Evolutionary conservation across 2,797 vertebrate genomes (phyloP), one percentile per base, ranked within the genome.

Genomic region (Gymnodraco acuticeps): DNA sequence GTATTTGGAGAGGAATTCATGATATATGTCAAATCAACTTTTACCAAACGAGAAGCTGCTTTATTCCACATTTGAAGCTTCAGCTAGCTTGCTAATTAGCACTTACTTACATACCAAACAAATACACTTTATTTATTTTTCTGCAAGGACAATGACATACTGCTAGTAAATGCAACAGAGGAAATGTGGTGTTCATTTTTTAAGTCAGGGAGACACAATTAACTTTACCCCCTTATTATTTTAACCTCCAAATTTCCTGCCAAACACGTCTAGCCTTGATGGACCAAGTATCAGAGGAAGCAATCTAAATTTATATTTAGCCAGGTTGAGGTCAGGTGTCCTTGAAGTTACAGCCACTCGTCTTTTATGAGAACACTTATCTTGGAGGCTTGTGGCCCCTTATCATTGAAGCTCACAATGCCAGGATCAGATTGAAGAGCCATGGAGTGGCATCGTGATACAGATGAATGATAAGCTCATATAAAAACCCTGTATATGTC

Each of bases 231-330:
- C 60, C 48, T 70, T 76, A 74, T 81, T 54, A 53, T 76, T 75
- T 83, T 42, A 77, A 77, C 66, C 43, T 86, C 59, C 54, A 53
- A 23, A 50, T 41, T 75, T 41, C 8, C 55, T 15, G 41, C 16
- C 13, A 69, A 70, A 46, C 17, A 2, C 11, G 4, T 70, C 19
- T 75, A 38, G 50, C 47, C 60, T 51, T 45, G 59, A 78, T 19
- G 71, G 17, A 74, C 55, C 50, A 69, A 62, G 33, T 78, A 61
- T 77, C 33, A 53, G 13, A 58, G 51, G 60, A 62, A 74, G 68
- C 89, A 82, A 87, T 83, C 87, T 83, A 78, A 82, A 50, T 71
- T 75, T 88, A 85, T 92, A 92, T 91, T 90, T 90, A 89, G 89
- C 69, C 5, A 1, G 64, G 56, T 64, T 66, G 73, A 77, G 82